Conservation (phyloP, 2,888 invertebrate genomes). For the Apamea anceps region DNA sequence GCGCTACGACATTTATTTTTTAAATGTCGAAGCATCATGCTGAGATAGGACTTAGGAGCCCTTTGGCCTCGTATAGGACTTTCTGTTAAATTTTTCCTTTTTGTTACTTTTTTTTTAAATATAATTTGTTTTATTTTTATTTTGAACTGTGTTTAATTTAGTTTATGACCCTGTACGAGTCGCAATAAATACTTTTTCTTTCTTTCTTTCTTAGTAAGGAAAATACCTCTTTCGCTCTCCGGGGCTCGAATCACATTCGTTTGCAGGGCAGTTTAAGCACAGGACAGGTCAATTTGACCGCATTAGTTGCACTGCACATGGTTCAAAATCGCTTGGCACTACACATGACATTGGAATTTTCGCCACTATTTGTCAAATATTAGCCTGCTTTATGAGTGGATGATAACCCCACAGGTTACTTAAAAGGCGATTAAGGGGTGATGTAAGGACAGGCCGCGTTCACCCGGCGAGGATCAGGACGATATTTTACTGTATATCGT, state of each 20-base stretch:
- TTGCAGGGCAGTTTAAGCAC: neutral
- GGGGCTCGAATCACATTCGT: neutral
- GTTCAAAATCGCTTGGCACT: slow-evolving; percentile 9
- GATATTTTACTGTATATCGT: neutral
- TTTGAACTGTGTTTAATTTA: too few species aligned
- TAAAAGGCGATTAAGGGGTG: neutral
- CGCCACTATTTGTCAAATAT: neutral
- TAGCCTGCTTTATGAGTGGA: neutral
- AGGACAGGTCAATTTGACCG: neutral
- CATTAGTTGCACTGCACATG: neutral
- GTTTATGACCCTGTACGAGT: too few species aligned
- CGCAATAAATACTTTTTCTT: too few species aligned
- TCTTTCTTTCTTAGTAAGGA: neutral
- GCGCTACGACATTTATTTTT: too few species aligned
- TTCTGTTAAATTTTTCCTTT: too few species aligned
- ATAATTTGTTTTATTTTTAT: too few species aligned
- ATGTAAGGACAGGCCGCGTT: neutral
- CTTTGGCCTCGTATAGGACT: too few species aligned
- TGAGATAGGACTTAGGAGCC: too few species aligned
- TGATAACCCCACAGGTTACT: neutral
- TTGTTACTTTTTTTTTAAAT: too few species aligned
- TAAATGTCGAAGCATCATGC: too few species aligned
- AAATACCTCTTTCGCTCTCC: neutral
- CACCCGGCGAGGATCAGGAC: neutral
- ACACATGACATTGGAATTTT: neutral